Evolutionary conservation across 2,888 invertebrate species (phyloP).

Genomic region (Siphlonurus alternatus): DNA sequence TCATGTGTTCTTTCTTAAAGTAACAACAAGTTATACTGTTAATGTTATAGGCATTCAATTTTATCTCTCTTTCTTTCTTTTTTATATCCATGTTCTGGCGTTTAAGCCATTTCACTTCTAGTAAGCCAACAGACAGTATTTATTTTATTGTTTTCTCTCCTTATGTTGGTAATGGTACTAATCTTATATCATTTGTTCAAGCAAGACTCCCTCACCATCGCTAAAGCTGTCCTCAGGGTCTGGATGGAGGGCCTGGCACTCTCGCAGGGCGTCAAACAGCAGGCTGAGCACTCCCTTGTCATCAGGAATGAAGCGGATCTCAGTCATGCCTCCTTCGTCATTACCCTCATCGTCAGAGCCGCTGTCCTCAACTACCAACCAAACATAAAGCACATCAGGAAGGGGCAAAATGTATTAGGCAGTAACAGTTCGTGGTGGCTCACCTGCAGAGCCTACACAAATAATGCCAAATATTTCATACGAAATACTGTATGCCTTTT

Average conservation of each 20-base stretch:
- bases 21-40: no score
- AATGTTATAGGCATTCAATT: no score
- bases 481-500: no score
- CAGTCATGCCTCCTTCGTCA: slow-evolving; percentile 41
- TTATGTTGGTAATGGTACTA: no score
- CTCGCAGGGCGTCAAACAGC: slow-evolving; percentile 56
- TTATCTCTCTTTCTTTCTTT: no score
- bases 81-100: no score
- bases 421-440: background rate
- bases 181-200: no score
- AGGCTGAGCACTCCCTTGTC: slow-evolving; percentile 41
- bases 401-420: slow-evolving; percentile 6
- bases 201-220: slow-evolving; percentile 26
- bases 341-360: slow-evolving; percentile 34
- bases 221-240: slow-evolving; percentile 47
- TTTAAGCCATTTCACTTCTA: no score
- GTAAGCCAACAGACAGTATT: no score
- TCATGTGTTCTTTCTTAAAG: no score
- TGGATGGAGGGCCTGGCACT: slow-evolving; percentile 65
- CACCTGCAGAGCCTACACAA: background rate
- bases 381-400: slow-evolving; percentile 15
- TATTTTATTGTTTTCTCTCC: no score
- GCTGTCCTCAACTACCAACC: slow-evolving; percentile 21
- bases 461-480: no score
- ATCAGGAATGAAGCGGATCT: slow-evolving; percentile 53